These are phyloP conservation scores for Chromis chromis DNA, from an alignment of 2,797 vertebrate genomes.

Conservation along the genomic window DNA sequence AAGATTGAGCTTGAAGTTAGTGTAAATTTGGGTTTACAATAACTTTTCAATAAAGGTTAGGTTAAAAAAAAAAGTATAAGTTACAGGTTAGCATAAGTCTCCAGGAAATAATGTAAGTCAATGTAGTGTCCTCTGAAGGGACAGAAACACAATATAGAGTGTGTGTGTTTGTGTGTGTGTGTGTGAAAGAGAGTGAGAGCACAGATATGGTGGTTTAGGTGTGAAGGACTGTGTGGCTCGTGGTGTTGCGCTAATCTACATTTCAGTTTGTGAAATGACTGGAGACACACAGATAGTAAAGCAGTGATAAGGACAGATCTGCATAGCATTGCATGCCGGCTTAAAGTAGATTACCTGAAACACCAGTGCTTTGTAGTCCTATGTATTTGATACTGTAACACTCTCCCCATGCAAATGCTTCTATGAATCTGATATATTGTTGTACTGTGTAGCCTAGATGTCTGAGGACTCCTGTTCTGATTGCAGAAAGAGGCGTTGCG, in stretches of 20 bases:
- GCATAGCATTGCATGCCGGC: constrained; percentile 20
- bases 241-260: constrained; percentile 24
- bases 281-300: constrained; percentile 37
- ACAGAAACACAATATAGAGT: too few relatives aligned
- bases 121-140: too few relatives aligned
- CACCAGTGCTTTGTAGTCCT: constrained; percentile 29
- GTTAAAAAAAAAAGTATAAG: too few relatives aligned
- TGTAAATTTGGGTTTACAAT: not conserved
- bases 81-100: too few relatives aligned
- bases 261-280: constrained; percentile 48
- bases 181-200: not conserved
- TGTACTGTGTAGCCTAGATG: constrained; percentile 7
- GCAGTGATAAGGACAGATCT: constrained; percentile 50
- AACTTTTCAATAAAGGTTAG: too few relatives aligned
- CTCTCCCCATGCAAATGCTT: constrained; percentile 31
- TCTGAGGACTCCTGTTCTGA: constrained; percentile 28
- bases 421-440: constrained; percentile 46
- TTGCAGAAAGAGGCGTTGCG: constrained; percentile 33
- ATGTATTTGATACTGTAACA: constrained; percentile 51
- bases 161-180: not conserved
- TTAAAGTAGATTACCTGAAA: constrained; percentile 47
- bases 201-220: constrained; percentile 8
- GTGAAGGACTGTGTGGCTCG: constrained; percentile 40
- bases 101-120: too few relatives aligned
- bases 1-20: not conserved